Conservation (phyloP, 2,113 vertebrate species). For the Ictalurus punctatus region DNA sequence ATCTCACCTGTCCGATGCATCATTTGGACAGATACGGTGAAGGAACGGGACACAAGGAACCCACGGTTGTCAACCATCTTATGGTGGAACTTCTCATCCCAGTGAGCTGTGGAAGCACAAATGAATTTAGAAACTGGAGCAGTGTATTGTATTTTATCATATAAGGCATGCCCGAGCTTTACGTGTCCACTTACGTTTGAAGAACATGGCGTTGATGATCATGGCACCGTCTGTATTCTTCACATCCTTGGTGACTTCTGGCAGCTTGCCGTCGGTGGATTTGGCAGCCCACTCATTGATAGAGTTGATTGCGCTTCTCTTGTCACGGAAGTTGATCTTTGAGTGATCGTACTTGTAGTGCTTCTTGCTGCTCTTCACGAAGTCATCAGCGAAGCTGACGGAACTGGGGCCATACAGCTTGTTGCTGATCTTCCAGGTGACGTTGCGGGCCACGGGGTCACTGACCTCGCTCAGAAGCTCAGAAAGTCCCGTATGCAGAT, state of each 20-base stretch:
- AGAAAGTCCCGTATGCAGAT: slow-evolving; percentile 83
- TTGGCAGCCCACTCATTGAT: slow-evolving; percentile 96
- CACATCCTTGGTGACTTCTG: slow-evolving; percentile 89
- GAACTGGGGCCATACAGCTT: slow-evolving; percentile 92
- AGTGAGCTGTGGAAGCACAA: slow-evolving; percentile 80
- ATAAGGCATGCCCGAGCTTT: not conserved
- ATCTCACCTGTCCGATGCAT: slow-evolving; percentile 94
- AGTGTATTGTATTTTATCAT: not conserved
- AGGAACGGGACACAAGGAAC: slow-evolving; percentile 91
- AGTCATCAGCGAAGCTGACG: slow-evolving; percentile 85
- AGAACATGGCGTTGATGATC: slow-evolving; percentile 97
- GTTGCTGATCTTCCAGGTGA: slow-evolving; percentile 95
- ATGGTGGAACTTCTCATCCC: slow-evolving; percentile 93
- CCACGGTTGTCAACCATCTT: slow-evolving; percentile 94
- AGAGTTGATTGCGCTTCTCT: slow-evolving; percentile 90
- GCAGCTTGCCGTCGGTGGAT: slow-evolving; percentile 88
- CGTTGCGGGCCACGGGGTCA: slow-evolving; percentile 84
- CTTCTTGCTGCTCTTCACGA: slow-evolving; percentile 92
- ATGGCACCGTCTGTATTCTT: slow-evolving; percentile 90
- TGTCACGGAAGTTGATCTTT: slow-evolving; percentile 96
- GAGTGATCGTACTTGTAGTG: slow-evolving; percentile 94
- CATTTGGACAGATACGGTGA: slow-evolving; percentile 85
- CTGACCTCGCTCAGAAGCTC: slow-evolving; percentile 90
- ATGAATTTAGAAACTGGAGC: not conserved
- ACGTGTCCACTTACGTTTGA: slow-evolving; percentile 86